These are phyloP conservation scores for Dascyllus trimaculatus DNA, from an alignment of 2,113 vertebrate genomes.

Conservation along the genomic window DNA sequence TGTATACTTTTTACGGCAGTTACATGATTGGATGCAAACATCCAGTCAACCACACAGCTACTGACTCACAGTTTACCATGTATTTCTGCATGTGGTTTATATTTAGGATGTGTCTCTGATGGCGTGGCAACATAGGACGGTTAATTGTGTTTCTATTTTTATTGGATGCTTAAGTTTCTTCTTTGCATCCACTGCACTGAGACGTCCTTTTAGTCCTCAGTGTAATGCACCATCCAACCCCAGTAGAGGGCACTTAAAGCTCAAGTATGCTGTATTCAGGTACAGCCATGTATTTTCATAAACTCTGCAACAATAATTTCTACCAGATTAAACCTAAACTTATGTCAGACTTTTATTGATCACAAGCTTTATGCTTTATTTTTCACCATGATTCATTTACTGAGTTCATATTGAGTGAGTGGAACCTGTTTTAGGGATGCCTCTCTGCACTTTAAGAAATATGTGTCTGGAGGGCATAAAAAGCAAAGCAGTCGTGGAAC, in stretches of 20 bases:
- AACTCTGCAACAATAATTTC: slow-evolving; percentile 17
- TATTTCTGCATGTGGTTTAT: not conserved
- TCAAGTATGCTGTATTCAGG: not conserved
- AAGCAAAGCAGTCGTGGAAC: not conserved
- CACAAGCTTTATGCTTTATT: not conserved
- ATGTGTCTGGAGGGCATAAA: slow-evolving; percentile 36
- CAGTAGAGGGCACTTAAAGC: slow-evolving; percentile 60
- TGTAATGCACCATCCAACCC: not conserved
- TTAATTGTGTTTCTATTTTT: slow-evolving; percentile 3
- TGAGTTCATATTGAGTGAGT: not conserved
- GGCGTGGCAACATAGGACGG: not conserved
- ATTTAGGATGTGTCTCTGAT: not conserved
- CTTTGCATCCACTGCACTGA: not conserved
- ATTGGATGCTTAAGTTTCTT: not conserved
- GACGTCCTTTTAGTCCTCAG: not conserved
- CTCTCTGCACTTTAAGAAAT: slow-evolving; percentile 2
- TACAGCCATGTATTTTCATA: not conserved
- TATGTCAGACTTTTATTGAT: not conserved
- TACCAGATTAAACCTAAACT: not conserved
- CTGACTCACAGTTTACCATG: not conserved
- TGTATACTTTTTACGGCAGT: slow-evolving; percentile 37
- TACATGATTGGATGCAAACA: slow-evolving; percentile 44
- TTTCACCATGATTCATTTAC: not conserved
- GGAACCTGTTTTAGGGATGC: not conserved
- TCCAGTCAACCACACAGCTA: not conserved